Conservation (phyloP, 2,797 vertebrate genomes). For the Bradypodion pumilum region DNA sequence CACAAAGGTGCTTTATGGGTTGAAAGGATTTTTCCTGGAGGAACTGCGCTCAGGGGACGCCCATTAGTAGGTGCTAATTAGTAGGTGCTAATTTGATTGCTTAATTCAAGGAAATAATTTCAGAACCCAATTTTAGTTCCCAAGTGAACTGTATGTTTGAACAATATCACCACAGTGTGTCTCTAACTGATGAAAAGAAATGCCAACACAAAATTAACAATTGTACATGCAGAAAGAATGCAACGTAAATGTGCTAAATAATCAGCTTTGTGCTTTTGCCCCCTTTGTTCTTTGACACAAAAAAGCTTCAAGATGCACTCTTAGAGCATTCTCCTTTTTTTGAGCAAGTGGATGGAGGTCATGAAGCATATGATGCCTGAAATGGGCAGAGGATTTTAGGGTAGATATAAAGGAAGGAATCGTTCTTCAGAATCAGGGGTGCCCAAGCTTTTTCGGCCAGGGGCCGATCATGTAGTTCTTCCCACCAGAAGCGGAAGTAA, state of each 20-base stretch:
- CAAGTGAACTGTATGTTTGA: not conserved
- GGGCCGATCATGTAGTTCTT: no score
- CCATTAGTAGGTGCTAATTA: no score
- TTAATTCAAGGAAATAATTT: not conserved
- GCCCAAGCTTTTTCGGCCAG: no score
- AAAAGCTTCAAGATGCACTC: slow-evolving; percentile 8
- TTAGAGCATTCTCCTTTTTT: slow-evolving; percentile 36
- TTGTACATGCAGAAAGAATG: slow-evolving; percentile 25
- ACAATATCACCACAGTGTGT: not conserved
- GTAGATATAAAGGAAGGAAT: slow-evolving; percentile 21
- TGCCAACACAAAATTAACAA: slow-evolving; percentile 5
- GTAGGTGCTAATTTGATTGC: not conserved
- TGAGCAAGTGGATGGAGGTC: slow-evolving; percentile 29
- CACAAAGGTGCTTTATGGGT: no score
- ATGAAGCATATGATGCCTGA: slow-evolving; percentile 54
- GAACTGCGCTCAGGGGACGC: no score
- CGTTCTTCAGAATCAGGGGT: no score
- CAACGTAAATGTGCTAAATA: not conserved
- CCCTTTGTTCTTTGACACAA: not conserved
- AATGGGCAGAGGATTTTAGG: slow-evolving; percentile 45
- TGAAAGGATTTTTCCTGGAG: no score
- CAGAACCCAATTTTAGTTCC: not conserved
- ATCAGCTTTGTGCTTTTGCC: slow-evolving; percentile 5
- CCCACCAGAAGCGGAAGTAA: no score
- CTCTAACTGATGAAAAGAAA: slow-evolving; percentile 35